Evolutionary conservation across 2,797 vertebrate genomes (phyloP).

Genomic region (Muscicapa comitata): DNA sequence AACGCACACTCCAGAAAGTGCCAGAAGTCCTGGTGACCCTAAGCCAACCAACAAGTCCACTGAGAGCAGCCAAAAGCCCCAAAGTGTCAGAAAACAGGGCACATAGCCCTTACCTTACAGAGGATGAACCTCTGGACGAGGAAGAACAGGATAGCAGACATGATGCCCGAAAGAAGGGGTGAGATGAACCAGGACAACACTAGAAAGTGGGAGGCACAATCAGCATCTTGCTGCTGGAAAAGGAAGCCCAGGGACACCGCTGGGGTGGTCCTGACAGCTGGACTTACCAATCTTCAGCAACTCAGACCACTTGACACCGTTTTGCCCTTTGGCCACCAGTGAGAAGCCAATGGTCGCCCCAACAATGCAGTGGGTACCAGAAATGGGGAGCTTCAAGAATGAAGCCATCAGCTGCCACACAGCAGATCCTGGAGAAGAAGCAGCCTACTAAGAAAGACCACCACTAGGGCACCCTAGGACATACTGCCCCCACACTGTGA

Average conservation of each 20-base stretch:
- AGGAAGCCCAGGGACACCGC: fast-evolving
- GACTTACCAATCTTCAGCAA: conserved; percentile 89
- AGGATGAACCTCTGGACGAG: conserved; percentile 88
- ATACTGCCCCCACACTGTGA: fast-evolving
- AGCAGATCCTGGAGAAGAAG: conserved; percentile 83
- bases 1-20: background rate
- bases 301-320: conserved; percentile 91
- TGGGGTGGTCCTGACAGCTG: background rate
- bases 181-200: conserved; percentile 97
- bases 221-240: background rate
- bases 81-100: fast-evolving
- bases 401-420: conserved; percentile 94
- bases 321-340: conserved; percentile 86
- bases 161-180: conserved; percentile 90
- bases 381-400: conserved; percentile 94
- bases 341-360: conserved; percentile 97
- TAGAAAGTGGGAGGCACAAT: conserved; percentile 50
- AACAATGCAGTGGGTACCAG: conserved; percentile 97
- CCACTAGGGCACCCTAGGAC: fast-evolving
- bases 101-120: conserved; percentile 79
- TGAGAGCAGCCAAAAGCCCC: background rate
- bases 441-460: background rate
- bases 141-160: conserved; percentile 92
- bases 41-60: background rate
- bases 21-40: background rate